Base-by-base conservation (phyloP, 2,797 vertebrate species). In the Holocentrus rufus region DNA sequence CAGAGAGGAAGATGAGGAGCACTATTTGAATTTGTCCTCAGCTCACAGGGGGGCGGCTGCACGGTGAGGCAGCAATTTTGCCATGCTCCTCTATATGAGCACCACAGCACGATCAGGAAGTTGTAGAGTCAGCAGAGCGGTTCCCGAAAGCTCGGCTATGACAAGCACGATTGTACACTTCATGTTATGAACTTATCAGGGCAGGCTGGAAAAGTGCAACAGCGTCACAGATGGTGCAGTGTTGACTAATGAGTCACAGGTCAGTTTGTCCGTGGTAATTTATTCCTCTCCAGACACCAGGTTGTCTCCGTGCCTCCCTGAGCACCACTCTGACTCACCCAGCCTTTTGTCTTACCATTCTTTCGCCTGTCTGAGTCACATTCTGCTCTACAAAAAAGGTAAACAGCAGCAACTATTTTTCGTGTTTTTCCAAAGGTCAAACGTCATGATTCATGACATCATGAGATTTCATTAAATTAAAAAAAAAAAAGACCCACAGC, bases 361-460 rank as follows among this genome's bases (percentile, higher is more conserved):
- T 68, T 55, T 78, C 15, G 15, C 59, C 42, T 13, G 7, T 72
- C 59, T 42, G 49, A 60, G 59, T 81, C 54, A 67, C 49, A n/a
- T 58, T 65, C 71, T 18, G 23, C 25, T 7, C 30, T 7, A 31
- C 30, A 31, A 31, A 31, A 31, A 31, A 31, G 30, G 30, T 31
- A 31, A 31, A 31, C 30, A 31, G 7, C 30, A 3, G 30, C 7
- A 31, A 31, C 42, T 8, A 8, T 31, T 31, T 31, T 39, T 39
- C 9, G 6, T 39, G 6, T 10, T 39, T 39, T 39, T 39, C 9
- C 2, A 39, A 39, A 39, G 1, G 4, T 7, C 36, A 8, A 39
- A 42, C 65, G 60, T 11, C 44, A 53, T 31, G 46, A 49, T 60
- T 10, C n/a, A 57, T 49, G 52, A 56, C 2, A 8, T n/a, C n/a